These are phyloP conservation scores for Lamproptera curius DNA, from an alignment of 2,888 invertebrate genomes.

Conservation along the genomic window DNA sequence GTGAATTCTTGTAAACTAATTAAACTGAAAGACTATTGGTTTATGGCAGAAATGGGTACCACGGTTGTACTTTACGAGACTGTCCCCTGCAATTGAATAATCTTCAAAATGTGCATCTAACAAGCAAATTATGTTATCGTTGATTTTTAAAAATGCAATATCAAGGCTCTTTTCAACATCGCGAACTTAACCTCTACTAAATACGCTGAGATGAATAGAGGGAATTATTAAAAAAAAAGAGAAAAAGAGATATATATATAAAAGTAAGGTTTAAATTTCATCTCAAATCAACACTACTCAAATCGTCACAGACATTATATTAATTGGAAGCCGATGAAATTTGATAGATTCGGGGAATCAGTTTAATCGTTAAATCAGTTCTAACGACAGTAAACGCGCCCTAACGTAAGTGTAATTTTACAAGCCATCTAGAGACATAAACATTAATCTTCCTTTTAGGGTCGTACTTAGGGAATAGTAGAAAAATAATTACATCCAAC, in stretches of 20 bases:
- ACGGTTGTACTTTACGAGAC: no score
- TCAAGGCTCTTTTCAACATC: no score
- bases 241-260: no score
- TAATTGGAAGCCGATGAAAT: background rate
- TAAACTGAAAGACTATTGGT: no score
- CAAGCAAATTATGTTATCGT: no score
- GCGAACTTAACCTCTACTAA: background rate
- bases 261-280: no score
- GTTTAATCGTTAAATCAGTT: background rate
- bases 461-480: background rate
- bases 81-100: no score
- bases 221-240: no score
- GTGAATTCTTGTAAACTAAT: no score
- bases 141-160: no score
- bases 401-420: background rate
- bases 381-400: background rate
- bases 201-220: background rate
- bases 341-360: background rate
- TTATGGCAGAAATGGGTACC: no score
- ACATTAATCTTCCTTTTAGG: slow-evolving; percentile 7
- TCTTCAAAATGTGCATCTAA: no score
- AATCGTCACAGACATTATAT: background rate
- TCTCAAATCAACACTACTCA: background rate
- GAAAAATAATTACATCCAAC: slow-evolving; percentile 12
- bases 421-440: slow-evolving; percentile 9